A percentile compares a stretch with the other conserved stretches of the same genome.
Evolutionary conservation across 2,797 vertebrate genomes (phyloP).

Genomic region (Esox lucius): DNA sequence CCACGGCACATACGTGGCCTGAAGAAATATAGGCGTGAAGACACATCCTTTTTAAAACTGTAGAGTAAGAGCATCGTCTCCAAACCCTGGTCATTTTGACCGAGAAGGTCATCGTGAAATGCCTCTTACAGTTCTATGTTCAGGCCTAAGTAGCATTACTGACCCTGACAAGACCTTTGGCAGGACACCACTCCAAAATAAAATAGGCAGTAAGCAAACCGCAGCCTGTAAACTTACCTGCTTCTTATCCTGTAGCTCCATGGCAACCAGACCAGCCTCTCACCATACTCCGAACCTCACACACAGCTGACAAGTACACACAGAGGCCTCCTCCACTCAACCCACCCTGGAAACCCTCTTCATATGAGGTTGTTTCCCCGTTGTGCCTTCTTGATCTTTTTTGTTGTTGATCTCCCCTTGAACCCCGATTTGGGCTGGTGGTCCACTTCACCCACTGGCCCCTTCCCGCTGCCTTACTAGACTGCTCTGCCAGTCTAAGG

Average conservation of each 20-base stretch:
- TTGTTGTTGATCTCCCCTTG: conserved; percentile 18
- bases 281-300: conserved; percentile 81
- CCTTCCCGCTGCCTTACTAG: conserved; percentile 45
- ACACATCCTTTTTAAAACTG: conserved; percentile 15
- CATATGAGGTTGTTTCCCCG: neutral
- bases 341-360: conserved; percentile 16
- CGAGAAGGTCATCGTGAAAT: conserved; percentile 25
- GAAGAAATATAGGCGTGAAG: conserved; percentile 7
- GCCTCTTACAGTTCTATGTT: conserved; percentile 37
- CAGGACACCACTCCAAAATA: conserved; percentile 14
- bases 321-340: conserved; percentile 42
- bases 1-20: conserved; percentile 21
- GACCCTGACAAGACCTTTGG: neutral
- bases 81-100: conserved; percentile 10
- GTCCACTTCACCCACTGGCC: conserved; percentile 36
- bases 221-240: conserved; percentile 72
- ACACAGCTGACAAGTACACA: conserved; percentile 57
- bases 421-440: conserved; percentile 10
- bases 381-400: neutral
- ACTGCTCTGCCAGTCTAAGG: conserved; percentile 66
- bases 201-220: too few relatives aligned
- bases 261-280: conserved; percentile 66
- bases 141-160: conserved; percentile 33
- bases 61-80: conserved; percentile 33
- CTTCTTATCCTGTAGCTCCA: conserved; percentile 91